Conservation (phyloP, 2,113 vertebrate species). For the Raja brachyura region DNA sequence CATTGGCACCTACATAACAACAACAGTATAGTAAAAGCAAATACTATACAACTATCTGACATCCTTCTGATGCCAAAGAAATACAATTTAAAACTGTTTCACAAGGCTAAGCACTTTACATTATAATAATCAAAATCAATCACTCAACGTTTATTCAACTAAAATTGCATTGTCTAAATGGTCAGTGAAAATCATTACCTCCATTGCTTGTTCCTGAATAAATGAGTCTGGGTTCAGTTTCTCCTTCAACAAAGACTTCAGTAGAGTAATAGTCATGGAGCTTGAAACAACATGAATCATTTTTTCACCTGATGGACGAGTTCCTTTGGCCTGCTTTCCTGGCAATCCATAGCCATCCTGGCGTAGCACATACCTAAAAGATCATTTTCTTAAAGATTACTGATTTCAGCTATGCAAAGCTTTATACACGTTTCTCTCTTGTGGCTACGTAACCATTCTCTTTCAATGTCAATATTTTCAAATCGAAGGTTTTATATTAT, state of each 20-base stretch:
- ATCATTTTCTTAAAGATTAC: slow-evolving; percentile 32
- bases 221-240: slow-evolving; percentile 62
- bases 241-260: slow-evolving; percentile 70
- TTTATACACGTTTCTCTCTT: neutral
- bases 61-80: neutral
- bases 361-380: slow-evolving; percentile 76
- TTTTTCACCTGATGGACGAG: slow-evolving; percentile 54
- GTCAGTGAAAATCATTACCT: slow-evolving; percentile 17
- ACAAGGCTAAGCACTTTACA: neutral
- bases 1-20: neutral
- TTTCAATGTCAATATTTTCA: neutral
- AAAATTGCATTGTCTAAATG: neutral
- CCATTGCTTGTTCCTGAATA: slow-evolving; percentile 51
- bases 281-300: slow-evolving; percentile 74
- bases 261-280: slow-evolving; percentile 57
- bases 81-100: neutral
- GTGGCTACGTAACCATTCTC: neutral
- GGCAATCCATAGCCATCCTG: slow-evolving; percentile 69
- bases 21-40: neutral
- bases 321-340: slow-evolving; percentile 63
- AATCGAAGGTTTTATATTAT: neutral
- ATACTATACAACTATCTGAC: neutral
- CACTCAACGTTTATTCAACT: neutral
- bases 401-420: neutral
- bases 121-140: neutral